Percentiles rank a stretch among this genome's conserved stretches.
Conservation (phyloP, 2,888 invertebrate genomes). For the Ryuthela nishihirai region DNA sequence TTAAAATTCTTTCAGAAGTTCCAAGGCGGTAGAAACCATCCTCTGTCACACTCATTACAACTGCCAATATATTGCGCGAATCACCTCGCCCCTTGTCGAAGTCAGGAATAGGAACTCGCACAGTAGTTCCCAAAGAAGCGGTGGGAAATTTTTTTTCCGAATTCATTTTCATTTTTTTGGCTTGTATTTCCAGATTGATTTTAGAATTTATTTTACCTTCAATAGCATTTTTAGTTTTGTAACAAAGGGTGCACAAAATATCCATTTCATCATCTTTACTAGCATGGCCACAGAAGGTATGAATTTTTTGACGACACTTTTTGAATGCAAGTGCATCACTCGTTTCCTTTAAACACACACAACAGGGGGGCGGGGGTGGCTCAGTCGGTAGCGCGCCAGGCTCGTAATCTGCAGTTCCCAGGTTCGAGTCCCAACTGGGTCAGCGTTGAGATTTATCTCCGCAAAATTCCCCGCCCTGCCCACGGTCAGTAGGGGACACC, state of each 20-base stretch:
- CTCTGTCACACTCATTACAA: slow-evolving; percentile 9
- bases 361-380: too few species aligned
- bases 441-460: too few species aligned
- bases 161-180: slow-evolving; percentile 8
- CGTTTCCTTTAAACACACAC: not conserved
- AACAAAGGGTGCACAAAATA: slow-evolving; percentile 7
- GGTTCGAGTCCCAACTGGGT: too few species aligned
- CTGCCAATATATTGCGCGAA: slow-evolving; percentile 1
- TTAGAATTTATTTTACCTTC: slow-evolving; percentile 4
- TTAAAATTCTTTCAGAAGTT: slow-evolving; percentile 7
- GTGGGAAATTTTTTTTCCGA: too few species aligned
- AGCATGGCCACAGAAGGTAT: slow-evolving; percentile 1
- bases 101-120: slow-evolving; percentile 8
- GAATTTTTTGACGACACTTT: slow-evolving; percentile 1
- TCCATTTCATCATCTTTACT: slow-evolving; percentile 4
- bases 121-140: slow-evolving; percentile 9
- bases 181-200: not conserved
- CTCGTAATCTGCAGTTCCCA: too few species aligned
- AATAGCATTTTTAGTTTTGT: not conserved
- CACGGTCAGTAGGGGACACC: too few species aligned
- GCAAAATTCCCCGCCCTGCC: too few species aligned
- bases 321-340: not conserved
- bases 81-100: not conserved
- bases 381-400: too few species aligned
- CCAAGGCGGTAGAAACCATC: slow-evolving; percentile 7